Conservation (phyloP, 2,888 invertebrate genomes). For the Brachylomia viminalis region DNA sequence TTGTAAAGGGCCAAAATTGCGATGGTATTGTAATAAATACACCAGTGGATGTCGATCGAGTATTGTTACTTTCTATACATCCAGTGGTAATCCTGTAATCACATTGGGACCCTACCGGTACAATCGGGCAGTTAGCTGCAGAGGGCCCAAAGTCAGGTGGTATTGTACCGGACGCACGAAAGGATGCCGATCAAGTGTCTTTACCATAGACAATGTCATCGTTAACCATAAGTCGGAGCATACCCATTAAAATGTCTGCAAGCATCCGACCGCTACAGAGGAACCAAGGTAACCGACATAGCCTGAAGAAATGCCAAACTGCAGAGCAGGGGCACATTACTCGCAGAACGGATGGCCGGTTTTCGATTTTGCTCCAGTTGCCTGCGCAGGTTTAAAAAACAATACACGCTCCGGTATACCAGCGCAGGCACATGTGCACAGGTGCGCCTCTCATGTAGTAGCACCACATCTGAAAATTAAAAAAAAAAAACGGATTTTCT, state of each 20-base stretch:
- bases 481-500: too few relatives aligned
- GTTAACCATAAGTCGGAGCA: conserved; percentile 45
- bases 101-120: conserved; percentile 54
- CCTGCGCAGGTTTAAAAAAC: neutral
- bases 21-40: too few relatives aligned
- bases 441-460: too few relatives aligned
- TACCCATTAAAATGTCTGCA: conserved; percentile 39
- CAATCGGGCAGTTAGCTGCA: conserved; percentile 32
- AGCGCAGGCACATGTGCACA: neutral
- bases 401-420: neutral
- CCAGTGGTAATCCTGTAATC: conserved; percentile 59
- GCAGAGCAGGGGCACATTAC: neutral
- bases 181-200: conserved; percentile 49
- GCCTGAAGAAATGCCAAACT: neutral
- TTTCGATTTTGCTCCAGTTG: neutral
- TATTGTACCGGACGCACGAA: conserved; percentile 35
- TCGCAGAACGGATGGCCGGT: too few relatives aligned
- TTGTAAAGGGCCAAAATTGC: too few relatives aligned
- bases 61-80: too few relatives aligned
- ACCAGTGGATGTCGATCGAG: too few relatives aligned
- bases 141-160: conserved; percentile 50
- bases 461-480: too few relatives aligned
- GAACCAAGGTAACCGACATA: neutral
- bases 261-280: neutral
- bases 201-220: conserved; percentile 46